A percentile compares a stretch with the other conserved stretches of the same genome.
phyloP scores from a whole-genome alignment of 2,888 invertebrate species.

The Tuberolachnus salignus region DNA sequence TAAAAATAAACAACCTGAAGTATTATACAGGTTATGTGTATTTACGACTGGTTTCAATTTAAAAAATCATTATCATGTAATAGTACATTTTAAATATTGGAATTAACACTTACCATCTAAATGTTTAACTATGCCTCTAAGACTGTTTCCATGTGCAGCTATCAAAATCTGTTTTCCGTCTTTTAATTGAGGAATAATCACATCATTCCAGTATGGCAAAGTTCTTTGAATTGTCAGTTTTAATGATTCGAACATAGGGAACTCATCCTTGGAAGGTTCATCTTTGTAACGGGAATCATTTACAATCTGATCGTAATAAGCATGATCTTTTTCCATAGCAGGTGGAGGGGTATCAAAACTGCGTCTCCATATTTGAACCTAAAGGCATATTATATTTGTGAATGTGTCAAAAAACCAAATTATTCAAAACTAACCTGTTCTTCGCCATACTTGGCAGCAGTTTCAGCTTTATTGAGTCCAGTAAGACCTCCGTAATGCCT shows the following conservation, averaged over 20 bases:
- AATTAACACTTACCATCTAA: conserved; percentile 72
- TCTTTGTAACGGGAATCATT: conserved; percentile 76
- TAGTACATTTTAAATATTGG: too few species aligned
- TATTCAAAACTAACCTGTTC: conserved; percentile 68
- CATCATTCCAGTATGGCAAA: conserved; percentile 84
- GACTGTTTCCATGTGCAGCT: conserved; percentile 85
- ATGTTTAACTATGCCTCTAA: conserved; percentile 84
- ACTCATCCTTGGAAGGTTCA: conserved; percentile 73
- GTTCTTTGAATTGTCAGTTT: conserved; percentile 82
- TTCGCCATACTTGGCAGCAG: conserved; percentile 84
- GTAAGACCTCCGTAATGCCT: conserved; percentile 87
- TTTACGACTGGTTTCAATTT: too few species aligned
- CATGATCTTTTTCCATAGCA: conserved; percentile 76
- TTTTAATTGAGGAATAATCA: conserved; percentile 81
- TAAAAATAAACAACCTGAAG: too few species aligned
- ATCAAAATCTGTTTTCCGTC: conserved; percentile 80
- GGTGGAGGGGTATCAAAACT: conserved; percentile 84
- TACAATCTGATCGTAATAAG: conserved; percentile 76
- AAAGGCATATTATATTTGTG: conserved; percentile 13
- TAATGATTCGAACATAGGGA: conserved; percentile 82
- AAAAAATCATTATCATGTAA: too few species aligned
- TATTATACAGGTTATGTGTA: too few species aligned
- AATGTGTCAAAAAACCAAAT: not conserved
- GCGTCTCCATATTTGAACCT: conserved; percentile 85
- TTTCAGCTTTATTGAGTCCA: conserved; percentile 83